These are phyloP conservation scores for Diadumene lineata DNA, from an alignment of 92 coral and sea anemone genomes.

Conservation along the genomic window DNA sequence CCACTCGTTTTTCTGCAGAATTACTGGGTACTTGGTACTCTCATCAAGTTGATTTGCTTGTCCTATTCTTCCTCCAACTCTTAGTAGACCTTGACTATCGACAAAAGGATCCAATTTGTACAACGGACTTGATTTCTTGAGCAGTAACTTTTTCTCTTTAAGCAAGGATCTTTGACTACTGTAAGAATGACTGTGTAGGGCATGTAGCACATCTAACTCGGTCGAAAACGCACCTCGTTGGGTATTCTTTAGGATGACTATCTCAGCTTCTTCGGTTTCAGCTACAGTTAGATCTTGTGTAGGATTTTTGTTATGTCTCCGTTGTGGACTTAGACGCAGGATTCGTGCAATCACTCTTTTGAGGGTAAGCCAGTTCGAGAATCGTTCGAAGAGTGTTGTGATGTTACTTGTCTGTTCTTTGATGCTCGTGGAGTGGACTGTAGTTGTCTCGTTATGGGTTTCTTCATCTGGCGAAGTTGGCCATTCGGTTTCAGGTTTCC, in stretches of 20 bases:
- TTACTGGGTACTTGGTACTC: conserved; percentile 22
- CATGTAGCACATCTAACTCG: background rate
- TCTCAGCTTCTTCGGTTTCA: background rate
- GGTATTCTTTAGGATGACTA: background rate
- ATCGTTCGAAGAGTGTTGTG: background rate
- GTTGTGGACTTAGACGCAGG: background rate
- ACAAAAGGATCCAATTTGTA: background rate
- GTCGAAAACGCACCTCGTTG: background rate
- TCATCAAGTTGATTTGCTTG: conserved; percentile 21
- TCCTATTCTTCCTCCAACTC: conserved; percentile 34
- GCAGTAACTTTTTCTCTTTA: background rate
- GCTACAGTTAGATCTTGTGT: background rate
- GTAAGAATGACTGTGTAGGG: too few species aligned
- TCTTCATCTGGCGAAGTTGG: background rate
- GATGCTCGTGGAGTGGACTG: background rate
- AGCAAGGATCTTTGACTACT: background rate
- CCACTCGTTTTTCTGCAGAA: conserved; percentile 6
- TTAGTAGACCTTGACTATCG: background rate
- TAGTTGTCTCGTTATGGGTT: background rate
- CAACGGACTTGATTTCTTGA: background rate
- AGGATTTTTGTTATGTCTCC: too few species aligned
- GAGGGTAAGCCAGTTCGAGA: background rate
- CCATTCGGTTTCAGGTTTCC: conserved; percentile 13
- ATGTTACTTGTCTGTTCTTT: background rate
- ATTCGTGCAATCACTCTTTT: background rate